Base-by-base conservation (phyloP, 2,797 vertebrate genomes). In the Sebastes diaconus region DNA sequence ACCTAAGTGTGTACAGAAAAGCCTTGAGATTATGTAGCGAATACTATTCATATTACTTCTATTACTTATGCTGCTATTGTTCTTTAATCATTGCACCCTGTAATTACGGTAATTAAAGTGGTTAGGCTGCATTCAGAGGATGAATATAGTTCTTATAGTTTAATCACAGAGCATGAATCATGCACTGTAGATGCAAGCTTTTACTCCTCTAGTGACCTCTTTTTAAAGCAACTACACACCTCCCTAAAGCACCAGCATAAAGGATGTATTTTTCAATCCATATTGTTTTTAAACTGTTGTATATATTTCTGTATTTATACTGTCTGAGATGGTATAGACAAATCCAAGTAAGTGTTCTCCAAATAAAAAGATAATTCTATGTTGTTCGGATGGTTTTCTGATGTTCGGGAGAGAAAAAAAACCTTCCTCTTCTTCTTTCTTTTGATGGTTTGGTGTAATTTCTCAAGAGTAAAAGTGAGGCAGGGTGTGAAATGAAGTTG, bases 291-390 rank as follows among this genome's bases (percentile, higher is more conserved):
- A 52, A 89, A 86, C 36, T 77, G 54, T 79, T 95, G 91, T 94
- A 93, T 59, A 92, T 93, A 93, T 85, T 78, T 90, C 68, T 91
- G 69, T 88, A 80, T 90, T 87, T 91, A 75, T 85, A 85, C 60
- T 82, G 63, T 83, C n/a, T n/a, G 10, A 50, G 61, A 75, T 77
- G 52, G 60, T 80, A 84, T 74, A 50, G 65, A 86, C 24, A 30
- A 72, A 59, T 82, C 73, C 50, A 66, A 84, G 52, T 73, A 59
- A 57, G 55, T 75, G 46, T 77, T 87, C 78, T 79, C 25, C 39
- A 50, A 92, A 91, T 83, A 91, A 93, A 89, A 65, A 61, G n/a
- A 14, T 39, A 72, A 69, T 70, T 58, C 12, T 50, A 24, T 16
- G 7, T 8, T 16, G 5, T 9, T 22, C 1, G 64, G 2, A 6